Evolutionary conservation across 1,140 invertebrate species (phyloP), one percentile per base, ranked within the genome.

Genomic region (Brachystomella parvula): DNA sequence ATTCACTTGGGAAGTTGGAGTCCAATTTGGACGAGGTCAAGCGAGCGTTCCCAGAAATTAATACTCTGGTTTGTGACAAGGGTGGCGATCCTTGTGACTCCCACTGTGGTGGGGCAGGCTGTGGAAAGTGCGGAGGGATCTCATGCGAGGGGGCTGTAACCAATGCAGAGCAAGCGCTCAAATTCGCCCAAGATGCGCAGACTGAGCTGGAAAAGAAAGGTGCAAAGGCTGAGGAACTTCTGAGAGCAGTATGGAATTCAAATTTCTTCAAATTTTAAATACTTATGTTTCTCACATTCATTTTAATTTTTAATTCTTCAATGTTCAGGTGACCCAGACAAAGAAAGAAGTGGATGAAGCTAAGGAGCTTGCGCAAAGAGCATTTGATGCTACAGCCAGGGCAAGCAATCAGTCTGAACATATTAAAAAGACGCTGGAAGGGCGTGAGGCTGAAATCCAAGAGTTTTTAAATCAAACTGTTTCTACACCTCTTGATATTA

Each of bases 81-180:
- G 83, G 82, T 32, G 91, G 90, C 29, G 85, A 90, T 74, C 87
- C 87, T 44, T 98, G 95, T 78, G 92, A 96, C 76, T 77, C 78
- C 60, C 82, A 94, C 32, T 98, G 95, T 80, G 95, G 95, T 33
- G 95, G 95, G 24, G 94, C 92, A 47, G 92, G 92, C 0, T 98
- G 95, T 79, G 87, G 76, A 24, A 85, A 84, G 75, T 98, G 95
- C 80, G 94, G 93, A 60, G 91, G 89, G 17, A 79, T 94, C 30
- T 89, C 91, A 21, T 98, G 95, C 77, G 89, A 90, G 70, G 94
- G 94, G 1, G 90, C 94, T 28, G 84, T 92, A 2, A 89, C 88
- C 2, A 92, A 89, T 75, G 89, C 92, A 2, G 85, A 87, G 66
- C 87, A 87, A 75, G 92, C 94, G 15, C 79, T 94, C 21, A 86